phyloP scores from a whole-genome alignment of 1,140 invertebrate genomes.

The Diprion similis region DNA sequence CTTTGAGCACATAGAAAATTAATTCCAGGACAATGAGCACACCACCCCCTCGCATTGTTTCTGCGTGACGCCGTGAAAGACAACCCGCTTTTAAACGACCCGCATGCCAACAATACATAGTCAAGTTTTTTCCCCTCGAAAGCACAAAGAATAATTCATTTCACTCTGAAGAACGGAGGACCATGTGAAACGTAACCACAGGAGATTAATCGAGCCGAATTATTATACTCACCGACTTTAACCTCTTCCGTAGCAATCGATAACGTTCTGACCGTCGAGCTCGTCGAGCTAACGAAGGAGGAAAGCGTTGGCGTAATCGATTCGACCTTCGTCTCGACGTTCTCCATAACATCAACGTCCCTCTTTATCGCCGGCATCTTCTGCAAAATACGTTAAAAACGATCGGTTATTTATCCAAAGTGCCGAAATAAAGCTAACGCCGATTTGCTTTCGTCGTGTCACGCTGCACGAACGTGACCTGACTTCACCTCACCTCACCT shows the following conservation, averaged over 20 bases:
- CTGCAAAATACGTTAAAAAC: not conserved
- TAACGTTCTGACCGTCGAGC: not conserved
- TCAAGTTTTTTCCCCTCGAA: too few relatives aligned
- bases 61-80: too few relatives aligned
- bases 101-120: too few relatives aligned
- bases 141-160: too few relatives aligned
- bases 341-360: not conserved
- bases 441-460: not conserved
- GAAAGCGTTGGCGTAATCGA: not conserved
- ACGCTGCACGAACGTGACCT: not conserved
- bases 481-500: too few relatives aligned
- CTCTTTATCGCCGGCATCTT: slow-evolving; percentile 4
- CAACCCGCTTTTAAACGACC: not conserved
- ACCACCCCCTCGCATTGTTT: not conserved
- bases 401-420: not conserved
- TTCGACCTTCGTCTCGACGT: not conserved
- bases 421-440: not conserved
- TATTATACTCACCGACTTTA: not conserved
- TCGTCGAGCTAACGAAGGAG: not conserved
- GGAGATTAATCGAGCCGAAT: too few relatives aligned
- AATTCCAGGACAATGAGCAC: not conserved
- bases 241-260: not conserved
- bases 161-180: too few relatives aligned
- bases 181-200: too few relatives aligned
- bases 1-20: too few relatives aligned